Conservation (phyloP, 2,113 vertebrate genomes). For the Microcebus lehilahytsara region DNA sequence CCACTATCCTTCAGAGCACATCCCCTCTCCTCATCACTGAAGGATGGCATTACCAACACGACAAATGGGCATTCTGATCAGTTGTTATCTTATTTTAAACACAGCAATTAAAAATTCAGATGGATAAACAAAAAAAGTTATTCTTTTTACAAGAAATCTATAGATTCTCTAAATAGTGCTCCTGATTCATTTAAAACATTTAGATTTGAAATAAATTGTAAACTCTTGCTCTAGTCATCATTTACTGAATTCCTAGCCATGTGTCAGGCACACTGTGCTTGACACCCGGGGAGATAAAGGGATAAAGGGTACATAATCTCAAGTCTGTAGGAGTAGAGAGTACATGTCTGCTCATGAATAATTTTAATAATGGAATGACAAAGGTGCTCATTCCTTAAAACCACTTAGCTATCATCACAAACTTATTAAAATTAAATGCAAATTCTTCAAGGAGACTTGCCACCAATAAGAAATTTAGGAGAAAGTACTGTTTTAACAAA, state of each 20-base stretch:
- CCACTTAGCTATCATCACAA: background rate
- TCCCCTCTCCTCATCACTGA: background rate
- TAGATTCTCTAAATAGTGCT: background rate
- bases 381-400: background rate
- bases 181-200: background rate
- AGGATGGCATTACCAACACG: background rate
- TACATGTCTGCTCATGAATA: background rate
- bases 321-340: background rate
- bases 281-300: background rate
- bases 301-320: background rate
- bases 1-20: background rate
- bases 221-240: background rate
- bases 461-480: background rate
- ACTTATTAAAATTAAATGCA: background rate
- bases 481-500: background rate
- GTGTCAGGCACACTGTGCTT: background rate
- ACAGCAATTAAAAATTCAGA: background rate
- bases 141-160: background rate
- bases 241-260: background rate
- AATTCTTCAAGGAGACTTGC: constrained; percentile 5
- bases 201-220: background rate
- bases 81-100: background rate
- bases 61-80: background rate
- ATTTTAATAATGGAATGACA: background rate
- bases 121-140: background rate